These are phyloP conservation scores for Sphaerophoria rueppellii DNA, from an alignment of 2,888 invertebrate species.

Conservation along the genomic window DNA sequence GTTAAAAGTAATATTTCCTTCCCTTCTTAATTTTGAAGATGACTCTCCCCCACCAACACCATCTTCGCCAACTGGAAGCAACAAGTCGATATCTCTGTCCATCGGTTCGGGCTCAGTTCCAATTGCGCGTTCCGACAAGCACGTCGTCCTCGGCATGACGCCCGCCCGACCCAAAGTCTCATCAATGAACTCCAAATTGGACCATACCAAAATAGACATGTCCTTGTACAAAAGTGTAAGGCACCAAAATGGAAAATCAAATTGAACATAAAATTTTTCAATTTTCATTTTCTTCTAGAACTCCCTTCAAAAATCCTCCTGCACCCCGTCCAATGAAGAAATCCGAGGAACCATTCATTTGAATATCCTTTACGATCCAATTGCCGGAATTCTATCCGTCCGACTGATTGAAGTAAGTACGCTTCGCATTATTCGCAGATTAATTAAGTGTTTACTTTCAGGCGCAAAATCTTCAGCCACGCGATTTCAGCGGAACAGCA, in stretches of 20 bases:
- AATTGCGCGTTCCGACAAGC: conserved; percentile 83
- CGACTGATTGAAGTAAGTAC: conserved; percentile 85
- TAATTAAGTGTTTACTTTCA: conserved; percentile 70
- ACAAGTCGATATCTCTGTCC: conserved; percentile 81
- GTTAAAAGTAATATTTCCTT: background rate
- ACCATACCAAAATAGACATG: conserved; percentile 85
- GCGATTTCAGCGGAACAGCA: conserved; percentile 85
- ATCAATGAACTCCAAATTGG: conserved; percentile 86
- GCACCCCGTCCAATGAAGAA: conserved; percentile 81
- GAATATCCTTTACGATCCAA: conserved; percentile 85
- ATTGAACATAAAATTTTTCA: background rate
- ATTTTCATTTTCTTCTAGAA: conserved; percentile 73
- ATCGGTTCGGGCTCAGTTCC: conserved; percentile 80
- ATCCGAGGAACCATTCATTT: conserved; percentile 86
- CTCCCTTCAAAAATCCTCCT: conserved; percentile 79
- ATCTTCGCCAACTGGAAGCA: conserved; percentile 82
- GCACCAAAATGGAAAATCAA: background rate
- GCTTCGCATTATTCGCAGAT: background rate
- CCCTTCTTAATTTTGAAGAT: conserved; percentile 74
- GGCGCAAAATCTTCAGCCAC: conserved; percentile 84
- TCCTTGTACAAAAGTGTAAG: conserved; percentile 84
- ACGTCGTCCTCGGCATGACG: conserved; percentile 83
- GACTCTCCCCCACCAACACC: conserved; percentile 82
- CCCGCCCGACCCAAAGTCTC: conserved; percentile 83
- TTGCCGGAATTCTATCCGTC: conserved; percentile 86